Conservation (phyloP, 1,140 invertebrate genomes). For the Yoshiicerus persimilis region DNA sequence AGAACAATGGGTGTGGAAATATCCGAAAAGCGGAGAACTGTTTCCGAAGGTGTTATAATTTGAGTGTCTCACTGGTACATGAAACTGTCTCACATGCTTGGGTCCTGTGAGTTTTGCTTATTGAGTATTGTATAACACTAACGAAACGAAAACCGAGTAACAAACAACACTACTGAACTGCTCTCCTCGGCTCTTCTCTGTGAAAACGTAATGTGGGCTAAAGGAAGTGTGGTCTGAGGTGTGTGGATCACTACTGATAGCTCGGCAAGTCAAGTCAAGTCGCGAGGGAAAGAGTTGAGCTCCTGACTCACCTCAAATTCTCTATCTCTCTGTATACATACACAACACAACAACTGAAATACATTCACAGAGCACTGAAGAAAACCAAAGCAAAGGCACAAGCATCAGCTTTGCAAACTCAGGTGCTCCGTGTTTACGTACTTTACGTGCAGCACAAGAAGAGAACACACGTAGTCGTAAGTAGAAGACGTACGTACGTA, state of each 20-base stretch:
- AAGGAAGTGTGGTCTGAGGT: conserved; percentile 38
- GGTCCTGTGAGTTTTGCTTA: not conserved
- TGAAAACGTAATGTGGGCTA: conserved; percentile 32
- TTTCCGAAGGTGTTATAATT: not conserved
- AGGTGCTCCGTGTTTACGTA: not conserved
- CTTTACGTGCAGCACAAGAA: not conserved
- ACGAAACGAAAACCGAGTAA: not conserved
- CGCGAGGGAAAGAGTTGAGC: conserved; percentile 37
- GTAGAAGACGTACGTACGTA: not conserved
- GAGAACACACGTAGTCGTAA: not conserved
- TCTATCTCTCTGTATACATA: not conserved
- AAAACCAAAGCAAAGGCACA: not conserved
- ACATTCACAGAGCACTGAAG: not conserved
- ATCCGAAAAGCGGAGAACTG: not conserved
- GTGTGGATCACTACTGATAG: conserved; percentile 38
- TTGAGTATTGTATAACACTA: not conserved
- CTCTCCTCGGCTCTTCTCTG: not conserved
- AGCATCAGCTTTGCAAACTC: not conserved
- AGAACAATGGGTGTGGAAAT: not conserved
- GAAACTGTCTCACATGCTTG: conserved; percentile 10
- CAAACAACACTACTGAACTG: not conserved
- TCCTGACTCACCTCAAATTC: not conserved
- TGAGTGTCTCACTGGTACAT: not conserved
- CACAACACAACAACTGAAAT: not conserved
- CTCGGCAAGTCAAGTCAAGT: conserved; percentile 21